phyloP scores from a whole-genome alignment of 2,113 vertebrate genomes.

The Lepus europaeus region DNA sequence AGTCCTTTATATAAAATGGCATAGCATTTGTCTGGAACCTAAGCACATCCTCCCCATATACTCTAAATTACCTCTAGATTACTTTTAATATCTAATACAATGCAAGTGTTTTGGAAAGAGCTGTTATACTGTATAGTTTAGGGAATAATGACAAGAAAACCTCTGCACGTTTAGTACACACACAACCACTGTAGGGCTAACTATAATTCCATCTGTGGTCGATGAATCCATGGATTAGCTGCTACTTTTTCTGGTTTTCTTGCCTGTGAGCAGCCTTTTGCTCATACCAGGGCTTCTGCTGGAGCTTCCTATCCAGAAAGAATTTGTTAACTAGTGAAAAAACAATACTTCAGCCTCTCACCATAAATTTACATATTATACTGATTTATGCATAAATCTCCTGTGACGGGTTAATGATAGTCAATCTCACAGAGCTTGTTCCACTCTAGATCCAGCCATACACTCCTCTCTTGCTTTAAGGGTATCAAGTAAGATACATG shows the following conservation, averaged over 20 bases:
- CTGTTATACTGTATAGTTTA: background rate
- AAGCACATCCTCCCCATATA: background rate
- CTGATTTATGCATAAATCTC: background rate
- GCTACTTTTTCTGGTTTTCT: background rate
- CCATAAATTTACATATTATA: background rate
- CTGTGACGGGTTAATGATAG: background rate
- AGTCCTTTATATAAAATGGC: background rate
- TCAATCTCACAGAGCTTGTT: background rate
- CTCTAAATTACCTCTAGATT: background rate
- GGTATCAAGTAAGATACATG: background rate
- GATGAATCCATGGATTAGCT: background rate
- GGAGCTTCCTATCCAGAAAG: background rate
- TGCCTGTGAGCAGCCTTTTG: background rate
- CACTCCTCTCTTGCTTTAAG: background rate
- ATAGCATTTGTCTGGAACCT: background rate
- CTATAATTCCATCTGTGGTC: background rate
- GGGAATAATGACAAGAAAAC: background rate
- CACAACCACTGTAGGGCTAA: background rate
- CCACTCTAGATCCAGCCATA: background rate
- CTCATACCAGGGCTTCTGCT: background rate
- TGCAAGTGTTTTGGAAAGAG: background rate
- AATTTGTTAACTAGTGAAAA: conserved; percentile 24
- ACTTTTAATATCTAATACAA: background rate
- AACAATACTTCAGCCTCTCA: background rate
- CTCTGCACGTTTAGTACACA: background rate